phyloP scores from a whole-genome alignment of 2,797 vertebrate species.

The Sebastes umbrosus region DNA sequence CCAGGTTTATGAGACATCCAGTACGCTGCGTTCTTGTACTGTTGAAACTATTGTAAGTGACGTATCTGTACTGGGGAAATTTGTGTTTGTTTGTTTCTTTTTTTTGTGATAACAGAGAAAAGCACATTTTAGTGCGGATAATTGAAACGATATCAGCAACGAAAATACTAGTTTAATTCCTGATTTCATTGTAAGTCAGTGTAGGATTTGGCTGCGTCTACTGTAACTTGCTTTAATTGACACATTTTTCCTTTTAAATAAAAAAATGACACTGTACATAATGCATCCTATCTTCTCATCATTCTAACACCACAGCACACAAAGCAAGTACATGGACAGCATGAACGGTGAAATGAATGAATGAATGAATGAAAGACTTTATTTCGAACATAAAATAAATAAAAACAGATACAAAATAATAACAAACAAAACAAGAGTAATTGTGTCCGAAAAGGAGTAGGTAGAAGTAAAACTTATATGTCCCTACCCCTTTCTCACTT shows the following conservation, averaged over 20 bases:
- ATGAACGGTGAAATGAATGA: not conserved
- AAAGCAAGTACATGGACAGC: not conserved
- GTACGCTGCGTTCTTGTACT: not conserved
- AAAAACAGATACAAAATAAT: no score
- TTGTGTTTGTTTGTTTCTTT: not conserved
- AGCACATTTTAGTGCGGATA: accelerated
- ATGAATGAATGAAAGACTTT: no score
- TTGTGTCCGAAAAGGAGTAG: no score
- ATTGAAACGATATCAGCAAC: not conserved
- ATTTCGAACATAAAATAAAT: no score
- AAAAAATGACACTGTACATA: not conserved
- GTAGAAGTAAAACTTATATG: no score
- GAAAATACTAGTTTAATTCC: not conserved
- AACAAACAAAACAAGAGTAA: no score
- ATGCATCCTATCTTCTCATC: not conserved
- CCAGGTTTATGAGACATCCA: not conserved
- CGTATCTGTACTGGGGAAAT: not conserved
- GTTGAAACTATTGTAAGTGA: not conserved
- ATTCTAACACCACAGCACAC: not conserved
- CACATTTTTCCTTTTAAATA: not conserved
- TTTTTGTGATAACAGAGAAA: not conserved
- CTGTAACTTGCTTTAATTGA: not conserved
- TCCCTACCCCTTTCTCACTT: no score
- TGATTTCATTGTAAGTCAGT: not conserved
- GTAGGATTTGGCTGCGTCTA: not conserved